These are phyloP conservation scores for Agelastica alni DNA, from an alignment of 2,888 invertebrate species.

Conservation along the genomic window DNA sequence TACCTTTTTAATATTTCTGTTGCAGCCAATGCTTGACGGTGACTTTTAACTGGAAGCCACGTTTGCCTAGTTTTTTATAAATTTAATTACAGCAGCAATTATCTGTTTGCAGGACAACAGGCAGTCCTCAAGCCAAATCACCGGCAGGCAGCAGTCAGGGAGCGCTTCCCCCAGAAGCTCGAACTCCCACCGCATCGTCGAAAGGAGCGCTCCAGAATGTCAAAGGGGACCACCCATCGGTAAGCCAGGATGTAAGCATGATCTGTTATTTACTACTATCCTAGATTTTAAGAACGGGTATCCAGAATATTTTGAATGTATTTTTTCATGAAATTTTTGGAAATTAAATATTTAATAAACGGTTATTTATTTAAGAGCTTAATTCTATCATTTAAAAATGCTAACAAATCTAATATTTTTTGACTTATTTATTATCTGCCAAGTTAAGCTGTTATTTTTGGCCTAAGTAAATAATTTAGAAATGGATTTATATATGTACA, in stretches of 20 bases:
- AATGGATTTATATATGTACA: no score
- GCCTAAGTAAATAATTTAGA: no score
- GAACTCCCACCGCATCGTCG: constrained; percentile 66
- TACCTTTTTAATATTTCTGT: neutral
- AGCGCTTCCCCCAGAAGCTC: constrained; percentile 58
- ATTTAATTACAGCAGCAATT: no score
- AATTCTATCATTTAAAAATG: no score
- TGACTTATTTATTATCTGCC: neutral
- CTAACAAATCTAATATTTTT: no score
- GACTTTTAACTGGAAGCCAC: no score
- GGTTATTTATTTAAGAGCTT: no score
- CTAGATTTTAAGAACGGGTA: constrained; percentile 14
- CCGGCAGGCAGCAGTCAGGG: constrained; percentile 72
- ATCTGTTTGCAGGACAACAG: constrained; percentile 65
- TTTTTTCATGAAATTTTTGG: neutral
- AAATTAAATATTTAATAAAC: no score
- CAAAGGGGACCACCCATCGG: constrained; percentile 77
- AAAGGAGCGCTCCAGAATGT: constrained; percentile 78
- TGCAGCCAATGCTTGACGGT: no score
- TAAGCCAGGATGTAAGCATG: constrained; percentile 62
- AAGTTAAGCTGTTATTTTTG: no score
- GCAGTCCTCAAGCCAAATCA: constrained; percentile 75
- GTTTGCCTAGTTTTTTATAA: no score
- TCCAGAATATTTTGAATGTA: neutral
- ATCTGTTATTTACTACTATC: constrained; percentile 38